Evolutionary conservation across 92 coral and sea anemone species (phyloP), one percentile per base, ranked within the genome.

Genomic region (Phenganax subtilis): DNA sequence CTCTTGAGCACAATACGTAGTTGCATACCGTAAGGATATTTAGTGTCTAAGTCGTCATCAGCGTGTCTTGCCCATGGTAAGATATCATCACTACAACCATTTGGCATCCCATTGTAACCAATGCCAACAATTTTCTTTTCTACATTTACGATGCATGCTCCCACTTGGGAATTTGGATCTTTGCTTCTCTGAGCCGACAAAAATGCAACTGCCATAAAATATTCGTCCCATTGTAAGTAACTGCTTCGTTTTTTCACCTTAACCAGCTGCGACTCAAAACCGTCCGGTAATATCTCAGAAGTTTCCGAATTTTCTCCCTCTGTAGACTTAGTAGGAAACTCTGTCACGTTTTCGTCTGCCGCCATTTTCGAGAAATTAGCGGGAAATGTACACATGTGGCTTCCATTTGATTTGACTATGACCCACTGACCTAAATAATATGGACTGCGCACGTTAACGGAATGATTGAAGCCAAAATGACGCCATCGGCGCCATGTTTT

Each of bases 91-190:
- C 94, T 90, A 65, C 98, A 94, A 12, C 97, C 93, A 85, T 94
- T 94, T 4, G 98, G 98, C 98, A 94, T 94, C 14, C 98, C 98
- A 83, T 94, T 94, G 82, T 94, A 94, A 53, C 98, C 98, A 12
- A 94, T 94, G n/a, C 98, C 98, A n/a, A 94, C 98, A 44, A 94
- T 94, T 82, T 94, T 94, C 58, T 75, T 90, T 72, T 94, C 97
- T 0, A 52, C 58, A 68, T 92, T 94, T 31, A 94, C 98, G 55
- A 94, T 93, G 71, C 98, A 94, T 30, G 98, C 98, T 57, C 98
- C 98, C 2, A 94, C 98, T 83, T 94, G 98, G 0, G 98, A 90
- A 10, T 84, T 90, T 4, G 98, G 98, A 72, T 94, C 98, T 73
- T 94, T 94, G 84, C 98, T 94, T 87, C 98, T 87, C 66, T 94